Conservation (phyloP, 2,797 vertebrate species). For the Phalloptychus januarius region DNA sequence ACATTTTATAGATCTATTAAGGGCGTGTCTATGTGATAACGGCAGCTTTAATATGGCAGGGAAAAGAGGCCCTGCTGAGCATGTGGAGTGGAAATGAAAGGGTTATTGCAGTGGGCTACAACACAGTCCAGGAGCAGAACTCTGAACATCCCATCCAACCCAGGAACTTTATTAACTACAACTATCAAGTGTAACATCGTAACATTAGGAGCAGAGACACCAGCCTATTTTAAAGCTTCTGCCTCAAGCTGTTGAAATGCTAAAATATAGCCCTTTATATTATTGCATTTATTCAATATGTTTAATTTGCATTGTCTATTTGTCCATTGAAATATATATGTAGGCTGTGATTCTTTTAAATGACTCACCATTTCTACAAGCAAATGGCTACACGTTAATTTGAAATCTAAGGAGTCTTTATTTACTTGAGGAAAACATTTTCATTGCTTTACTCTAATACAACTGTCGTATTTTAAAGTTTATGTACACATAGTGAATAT, state of each 20-base stretch:
- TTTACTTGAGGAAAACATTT: background rate
- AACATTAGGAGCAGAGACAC: too few species aligned
- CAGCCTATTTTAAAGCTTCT: too few species aligned
- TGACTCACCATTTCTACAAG: background rate
- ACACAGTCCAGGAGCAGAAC: background rate
- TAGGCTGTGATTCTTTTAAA: background rate
- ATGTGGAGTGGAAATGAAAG: too few species aligned
- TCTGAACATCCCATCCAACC: background rate
- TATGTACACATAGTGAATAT: background rate
- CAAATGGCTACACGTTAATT: background rate
- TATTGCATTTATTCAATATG: too few species aligned
- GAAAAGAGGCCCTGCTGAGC: too few species aligned
- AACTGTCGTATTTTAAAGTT: background rate
- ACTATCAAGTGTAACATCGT: too few species aligned
- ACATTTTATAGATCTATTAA: background rate
- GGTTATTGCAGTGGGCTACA: too few species aligned
- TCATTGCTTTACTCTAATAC: background rate
- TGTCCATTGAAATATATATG: background rate
- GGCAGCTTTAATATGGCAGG: background rate
- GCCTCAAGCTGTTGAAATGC: too few species aligned
- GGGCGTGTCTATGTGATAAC: background rate
- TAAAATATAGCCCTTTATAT: too few species aligned
- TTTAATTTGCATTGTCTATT: too few species aligned
- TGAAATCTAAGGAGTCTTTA: background rate
- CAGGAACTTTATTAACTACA: background rate